These are phyloP conservation scores for Heterotilapia buettikoferi DNA, from an alignment of 2,113 vertebrate species.

Conservation along the genomic window DNA sequence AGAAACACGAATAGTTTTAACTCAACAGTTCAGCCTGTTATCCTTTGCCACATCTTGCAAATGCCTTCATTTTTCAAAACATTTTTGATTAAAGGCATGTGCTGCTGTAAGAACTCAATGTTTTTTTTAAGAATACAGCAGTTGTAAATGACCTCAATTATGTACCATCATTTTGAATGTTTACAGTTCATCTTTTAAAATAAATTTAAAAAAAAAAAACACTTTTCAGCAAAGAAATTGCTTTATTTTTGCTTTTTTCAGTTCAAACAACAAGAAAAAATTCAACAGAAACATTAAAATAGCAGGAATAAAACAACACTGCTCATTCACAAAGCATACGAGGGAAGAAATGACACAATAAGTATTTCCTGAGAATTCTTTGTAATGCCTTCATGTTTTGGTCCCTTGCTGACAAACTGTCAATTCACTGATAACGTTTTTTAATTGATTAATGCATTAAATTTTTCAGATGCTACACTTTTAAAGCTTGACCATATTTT, in stretches of 20 bases:
- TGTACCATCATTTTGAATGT: conserved; percentile 9
- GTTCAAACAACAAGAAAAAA: conserved; percentile 7
- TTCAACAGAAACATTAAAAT: conserved; percentile 30
- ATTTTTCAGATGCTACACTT: neutral
- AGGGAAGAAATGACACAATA: neutral
- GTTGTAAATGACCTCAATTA: conserved; percentile 12
- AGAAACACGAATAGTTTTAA: neutral
- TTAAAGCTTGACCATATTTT: neutral
- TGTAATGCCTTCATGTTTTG: neutral
- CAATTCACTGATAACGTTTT: neutral
- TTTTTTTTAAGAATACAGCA: neutral
- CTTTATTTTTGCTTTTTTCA: conserved; percentile 25
- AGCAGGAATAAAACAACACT: neutral
- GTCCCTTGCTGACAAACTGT: neutral
- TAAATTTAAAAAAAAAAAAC: neutral
- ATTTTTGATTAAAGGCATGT: neutral
- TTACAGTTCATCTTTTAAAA: conserved; percentile 37
- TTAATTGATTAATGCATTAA: neutral
- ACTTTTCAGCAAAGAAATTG: neutral
- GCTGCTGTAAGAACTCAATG: neutral
- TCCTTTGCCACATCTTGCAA: neutral
- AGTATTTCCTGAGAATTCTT: neutral
- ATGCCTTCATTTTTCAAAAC: neutral
- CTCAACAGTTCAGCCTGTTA: neutral
- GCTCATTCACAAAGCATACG: neutral